Evolutionary conservation across 2,113 vertebrate species (phyloP).

Genomic region (Grammomys surdaster): DNA sequence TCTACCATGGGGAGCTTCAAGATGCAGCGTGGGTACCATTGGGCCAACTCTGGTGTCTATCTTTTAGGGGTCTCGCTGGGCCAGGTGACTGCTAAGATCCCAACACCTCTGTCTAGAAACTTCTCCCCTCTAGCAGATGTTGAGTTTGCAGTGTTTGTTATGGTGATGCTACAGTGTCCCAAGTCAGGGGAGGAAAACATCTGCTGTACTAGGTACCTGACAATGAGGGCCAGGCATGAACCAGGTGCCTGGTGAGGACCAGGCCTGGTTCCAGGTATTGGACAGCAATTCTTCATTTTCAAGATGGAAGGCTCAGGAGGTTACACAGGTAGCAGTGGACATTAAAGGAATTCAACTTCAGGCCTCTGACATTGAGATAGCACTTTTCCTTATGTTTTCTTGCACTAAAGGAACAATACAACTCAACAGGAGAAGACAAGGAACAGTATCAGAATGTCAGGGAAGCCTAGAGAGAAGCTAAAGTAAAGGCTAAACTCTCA

Average conservation of each 20-base stretch:
- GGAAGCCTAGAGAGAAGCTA: background rate
- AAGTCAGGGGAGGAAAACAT: background rate
- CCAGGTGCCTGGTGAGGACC: background rate
- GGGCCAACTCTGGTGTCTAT: background rate
- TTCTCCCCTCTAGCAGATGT: no score
- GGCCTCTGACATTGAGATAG: background rate
- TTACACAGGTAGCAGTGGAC: slow-evolving; percentile 5
- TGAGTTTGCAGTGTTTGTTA: background rate
- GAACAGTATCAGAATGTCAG: background rate
- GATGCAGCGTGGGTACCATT: background rate
- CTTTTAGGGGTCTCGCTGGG: background rate
- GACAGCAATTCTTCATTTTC: background rate
- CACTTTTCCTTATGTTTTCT: background rate
- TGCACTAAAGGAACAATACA: background rate
- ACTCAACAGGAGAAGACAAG: background rate
- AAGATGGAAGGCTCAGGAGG: slow-evolving; percentile 20
- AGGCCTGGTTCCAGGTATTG: background rate
- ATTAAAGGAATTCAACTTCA: background rate
- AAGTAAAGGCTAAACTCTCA: background rate
- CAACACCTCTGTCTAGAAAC: slow-evolving; percentile 25
- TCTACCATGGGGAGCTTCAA: background rate
- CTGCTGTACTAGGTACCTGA: background rate
- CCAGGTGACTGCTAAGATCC: background rate
- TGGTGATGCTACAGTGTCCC: background rate
- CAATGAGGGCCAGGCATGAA: background rate